A percentile compares a stretch with the other conserved stretches of the same genome.
phyloP scores from a whole-genome alignment of 1,140 invertebrate genomes.

The Drosophila leontia region DNA sequence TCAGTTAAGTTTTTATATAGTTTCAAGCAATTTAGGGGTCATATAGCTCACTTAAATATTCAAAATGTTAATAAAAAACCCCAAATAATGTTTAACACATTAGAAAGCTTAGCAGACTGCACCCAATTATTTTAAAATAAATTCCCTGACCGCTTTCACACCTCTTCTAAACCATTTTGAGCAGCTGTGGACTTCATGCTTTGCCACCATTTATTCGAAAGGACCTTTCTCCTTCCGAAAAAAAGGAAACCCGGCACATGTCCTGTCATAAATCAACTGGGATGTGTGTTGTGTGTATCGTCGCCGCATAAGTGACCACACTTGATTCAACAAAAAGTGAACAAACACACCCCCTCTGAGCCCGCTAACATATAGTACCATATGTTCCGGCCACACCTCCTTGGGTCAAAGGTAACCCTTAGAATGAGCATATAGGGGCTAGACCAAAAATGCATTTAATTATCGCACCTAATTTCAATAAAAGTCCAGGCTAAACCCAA shows the following conservation, averaged over 20 bases:
- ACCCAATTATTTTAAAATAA: slow-evolving; percentile 2
- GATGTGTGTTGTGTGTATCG: slow-evolving; percentile 25
- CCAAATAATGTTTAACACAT: not conserved
- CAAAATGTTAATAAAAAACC: not conserved
- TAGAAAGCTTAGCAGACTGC: not conserved
- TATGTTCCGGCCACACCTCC: slow-evolving; percentile 31
- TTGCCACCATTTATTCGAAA: slow-evolving; percentile 10
- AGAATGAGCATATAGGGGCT: not conserved
- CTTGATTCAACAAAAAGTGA: slow-evolving; percentile 44
- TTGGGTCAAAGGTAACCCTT: slow-evolving; percentile 33
- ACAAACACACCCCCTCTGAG: slow-evolving; percentile 19
- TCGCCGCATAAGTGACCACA: slow-evolving; percentile 49
- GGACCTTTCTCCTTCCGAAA: not conserved
- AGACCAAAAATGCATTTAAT: slow-evolving; percentile 66
- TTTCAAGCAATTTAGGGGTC: not conserved
- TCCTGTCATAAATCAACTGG: slow-evolving; percentile 46
- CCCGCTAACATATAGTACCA: not conserved
- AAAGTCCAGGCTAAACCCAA: slow-evolving; percentile 55
- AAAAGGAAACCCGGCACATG: slow-evolving; percentile 13
- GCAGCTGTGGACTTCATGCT: slow-evolving; percentile 33
- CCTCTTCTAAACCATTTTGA: slow-evolving; percentile 6
- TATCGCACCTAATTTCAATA: slow-evolving; percentile 80
- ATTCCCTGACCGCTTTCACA: slow-evolving; percentile 1
- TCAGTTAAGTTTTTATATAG: not conserved
- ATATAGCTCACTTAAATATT: not conserved